A percentile compares a stretch with the other conserved stretches of the same genome.
Conservation (phyloP, 2,888 invertebrate species). For the Pseudococcus jackbeardsleyi region DNA sequence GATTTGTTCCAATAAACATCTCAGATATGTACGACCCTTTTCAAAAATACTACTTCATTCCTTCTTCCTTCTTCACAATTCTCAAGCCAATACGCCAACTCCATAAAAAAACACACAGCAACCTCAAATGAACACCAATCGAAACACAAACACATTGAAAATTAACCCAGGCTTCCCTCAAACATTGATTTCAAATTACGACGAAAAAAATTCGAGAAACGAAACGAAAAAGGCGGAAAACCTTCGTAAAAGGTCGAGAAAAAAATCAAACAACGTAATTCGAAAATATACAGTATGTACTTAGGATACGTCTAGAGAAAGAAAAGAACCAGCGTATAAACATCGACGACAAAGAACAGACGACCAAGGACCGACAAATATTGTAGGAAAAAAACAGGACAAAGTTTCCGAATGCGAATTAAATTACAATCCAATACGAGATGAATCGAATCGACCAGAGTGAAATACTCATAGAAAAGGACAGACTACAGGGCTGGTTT, state of each 20-base stretch:
- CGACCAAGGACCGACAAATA: neutral
- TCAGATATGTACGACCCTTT: no score
- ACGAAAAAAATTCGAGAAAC: neutral
- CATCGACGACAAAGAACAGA: neutral
- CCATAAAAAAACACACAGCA: no score
- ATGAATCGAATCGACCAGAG: neutral
- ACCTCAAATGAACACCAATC: neutral
- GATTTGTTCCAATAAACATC: no score
- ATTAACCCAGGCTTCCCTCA: neutral
- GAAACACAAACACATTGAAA: neutral
- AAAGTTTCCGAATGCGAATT: conserved; percentile 25
- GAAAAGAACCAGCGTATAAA: neutral
- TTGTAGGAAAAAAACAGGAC: neutral
- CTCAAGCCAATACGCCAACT: no score
- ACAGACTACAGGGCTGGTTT: neutral
- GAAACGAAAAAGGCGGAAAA: neutral
- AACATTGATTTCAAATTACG: conserved; percentile 22
- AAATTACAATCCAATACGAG: conserved; percentile 15
- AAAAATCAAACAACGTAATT: neutral
- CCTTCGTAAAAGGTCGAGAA: neutral
- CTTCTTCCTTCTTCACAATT: no score
- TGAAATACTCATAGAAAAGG: neutral
- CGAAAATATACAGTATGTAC: neutral
- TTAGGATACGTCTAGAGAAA: neutral
- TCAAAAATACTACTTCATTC: no score